phyloP scores from a whole-genome alignment of 2,797 vertebrate genomes.

The Florisuga fusca region DNA sequence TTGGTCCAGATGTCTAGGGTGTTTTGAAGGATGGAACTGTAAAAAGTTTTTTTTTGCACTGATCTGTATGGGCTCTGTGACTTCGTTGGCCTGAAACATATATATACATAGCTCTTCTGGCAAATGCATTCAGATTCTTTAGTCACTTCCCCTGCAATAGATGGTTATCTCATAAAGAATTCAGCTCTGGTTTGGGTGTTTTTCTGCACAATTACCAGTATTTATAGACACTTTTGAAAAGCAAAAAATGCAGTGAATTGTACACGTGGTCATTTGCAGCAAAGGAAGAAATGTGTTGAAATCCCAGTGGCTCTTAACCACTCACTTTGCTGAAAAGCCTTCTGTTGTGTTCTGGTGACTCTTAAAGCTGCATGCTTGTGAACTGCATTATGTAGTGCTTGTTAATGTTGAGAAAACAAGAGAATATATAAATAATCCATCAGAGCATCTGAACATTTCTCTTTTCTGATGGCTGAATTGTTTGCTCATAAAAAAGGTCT shows the following conservation, averaged over 20 bases:
- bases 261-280: neutral
- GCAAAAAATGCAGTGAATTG: neutral
- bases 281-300: neutral
- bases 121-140: neutral
- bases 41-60: neutral
- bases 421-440: neutral
- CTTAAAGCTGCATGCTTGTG: neutral
- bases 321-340: neutral
- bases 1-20: neutral
- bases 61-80: neutral
- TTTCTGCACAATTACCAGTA: neutral
- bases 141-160: neutral
- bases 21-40: neutral
- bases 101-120: fast-evolving
- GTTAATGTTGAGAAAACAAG: neutral
- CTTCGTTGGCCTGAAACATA: neutral
- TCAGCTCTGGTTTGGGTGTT: neutral
- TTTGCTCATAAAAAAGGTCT: neutral
- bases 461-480: neutral
- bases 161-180: neutral
- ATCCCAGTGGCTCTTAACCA: neutral
- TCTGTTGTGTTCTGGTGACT: neutral
- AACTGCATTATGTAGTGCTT: neutral
- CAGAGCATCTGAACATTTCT: neutral
- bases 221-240: neutral